Percentiles rank a stretch among this genome's conserved stretches.
Evolutionary conservation across 2,797 vertebrate genomes (phyloP).

Genomic region (Rhinoraja longicauda): DNA sequence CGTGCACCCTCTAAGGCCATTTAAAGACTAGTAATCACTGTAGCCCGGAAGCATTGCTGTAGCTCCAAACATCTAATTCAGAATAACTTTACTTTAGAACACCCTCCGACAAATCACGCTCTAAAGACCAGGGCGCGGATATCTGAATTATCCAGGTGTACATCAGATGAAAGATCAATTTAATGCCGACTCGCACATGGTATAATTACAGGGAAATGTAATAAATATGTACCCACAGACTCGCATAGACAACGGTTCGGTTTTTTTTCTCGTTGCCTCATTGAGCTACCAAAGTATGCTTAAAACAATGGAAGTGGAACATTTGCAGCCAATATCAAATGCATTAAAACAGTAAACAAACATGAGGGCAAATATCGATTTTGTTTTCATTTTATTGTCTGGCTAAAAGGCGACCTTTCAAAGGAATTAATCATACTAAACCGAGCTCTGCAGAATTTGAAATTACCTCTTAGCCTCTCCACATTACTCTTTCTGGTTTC

Average conservation of each 20-base stretch:
- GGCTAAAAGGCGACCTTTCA: slow-evolving; percentile 25
- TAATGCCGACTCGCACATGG: not conserved
- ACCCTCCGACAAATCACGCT: not conserved
- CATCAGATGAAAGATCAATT: not conserved
- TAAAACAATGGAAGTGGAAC: not conserved
- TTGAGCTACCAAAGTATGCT: not conserved
- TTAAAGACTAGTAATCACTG: not conserved
- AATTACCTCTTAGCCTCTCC: not conserved
- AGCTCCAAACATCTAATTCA: not conserved
- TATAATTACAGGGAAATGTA: not conserved
- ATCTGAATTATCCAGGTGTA: not conserved
- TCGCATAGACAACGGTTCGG: not conserved
- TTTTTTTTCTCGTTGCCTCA: not conserved
- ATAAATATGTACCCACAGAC: not conserved
- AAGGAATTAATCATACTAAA: slow-evolving; percentile 28
- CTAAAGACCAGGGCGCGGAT: not conserved
- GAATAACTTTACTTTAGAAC: not conserved
- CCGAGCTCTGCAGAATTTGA: not conserved
- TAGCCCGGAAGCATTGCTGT: not conserved
- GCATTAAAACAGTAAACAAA: slow-evolving; percentile 34
- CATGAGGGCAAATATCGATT: slow-evolving; percentile 24
- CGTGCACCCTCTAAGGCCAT: not conserved
- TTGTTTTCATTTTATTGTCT: slow-evolving; percentile 35
- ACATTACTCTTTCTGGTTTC: not conserved
- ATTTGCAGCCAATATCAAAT: not conserved